Base-by-base conservation (phyloP, 2,113 vertebrate species). In the Sturnira hondurensis region DNA sequence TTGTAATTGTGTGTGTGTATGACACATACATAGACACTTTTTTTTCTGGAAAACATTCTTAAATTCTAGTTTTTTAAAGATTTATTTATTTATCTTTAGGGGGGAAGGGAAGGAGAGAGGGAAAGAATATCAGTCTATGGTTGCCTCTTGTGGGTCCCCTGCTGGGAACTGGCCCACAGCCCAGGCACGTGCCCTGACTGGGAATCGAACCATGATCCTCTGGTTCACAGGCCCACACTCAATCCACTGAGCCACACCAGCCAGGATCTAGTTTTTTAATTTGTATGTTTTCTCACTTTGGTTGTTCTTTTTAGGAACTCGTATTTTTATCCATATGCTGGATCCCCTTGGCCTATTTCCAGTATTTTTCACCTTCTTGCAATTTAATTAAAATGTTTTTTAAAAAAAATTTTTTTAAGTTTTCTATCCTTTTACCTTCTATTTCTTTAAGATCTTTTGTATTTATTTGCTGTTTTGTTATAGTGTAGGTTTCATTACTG, bases 371-470 rank as follows among this genome's bases (percentile, higher is more conserved):
- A 74, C 20, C 43, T 86, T 74, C 38, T 90, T 88, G 1, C 28
- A 94, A 94, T 88, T 87, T 92, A n/a, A n/a, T 84, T 87, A 65
- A 82, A 84, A 14, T 68, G 73, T 86, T 58, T 80, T 19, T 50
- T 33, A 33, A 76, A 28, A 47, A 36, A 56, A 56, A 10, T 78
- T 61, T 7, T 83, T 78, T 33, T 56, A 80, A 81, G 70, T 45
- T 70, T 81, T 83, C 87, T 43, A 33, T 78, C 24, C 16, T 31
- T 92, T 84, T 78, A 85, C 22, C 33, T 73, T 91, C 43, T 82
- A 1, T 95, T 82, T 77, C 41, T 76, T 76, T 91, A 78, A 92
- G 36, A 41, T 45, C 13, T 77, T 88, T 87, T 47, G n/a, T 31
- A 8, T 82, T 77, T 90, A 68, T 82, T 82, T 93, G 16, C 4